These are phyloP conservation scores for Zelostemma sp. DNA, from an alignment of 1,140 invertebrate genomes.

Conservation along the genomic window DNA sequence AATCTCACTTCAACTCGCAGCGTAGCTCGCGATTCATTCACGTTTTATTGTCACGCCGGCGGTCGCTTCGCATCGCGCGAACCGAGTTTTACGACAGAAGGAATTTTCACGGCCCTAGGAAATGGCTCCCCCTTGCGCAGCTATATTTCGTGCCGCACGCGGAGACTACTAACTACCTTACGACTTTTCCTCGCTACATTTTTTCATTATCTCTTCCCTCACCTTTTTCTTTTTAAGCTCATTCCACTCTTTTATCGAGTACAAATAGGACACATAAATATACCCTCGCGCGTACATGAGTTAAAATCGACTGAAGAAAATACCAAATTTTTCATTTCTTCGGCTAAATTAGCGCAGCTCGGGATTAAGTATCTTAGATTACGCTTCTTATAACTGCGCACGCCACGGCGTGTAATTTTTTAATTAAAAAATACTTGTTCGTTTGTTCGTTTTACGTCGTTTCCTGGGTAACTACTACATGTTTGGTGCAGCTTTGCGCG, in stretches of 20 bases:
- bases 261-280: constrained; percentile 28
- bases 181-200: constrained; percentile 29
- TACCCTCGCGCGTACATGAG: constrained; percentile 17
- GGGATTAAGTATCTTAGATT: constrained; percentile 12
- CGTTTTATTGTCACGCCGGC: constrained; percentile 50
- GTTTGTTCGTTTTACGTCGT: background rate
- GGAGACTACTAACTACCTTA: constrained; percentile 40
- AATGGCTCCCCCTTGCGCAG: constrained; percentile 15
- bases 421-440: background rate
- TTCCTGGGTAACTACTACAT: background rate
- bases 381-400: background rate
- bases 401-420: background rate
- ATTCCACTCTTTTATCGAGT: constrained; percentile 26
- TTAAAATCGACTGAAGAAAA: constrained; percentile 16
- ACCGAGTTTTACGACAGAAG: constrained; percentile 32
- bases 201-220: constrained; percentile 35
- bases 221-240: constrained; percentile 21
- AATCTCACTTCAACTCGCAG: constrained; percentile 29
- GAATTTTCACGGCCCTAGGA: constrained; percentile 36
- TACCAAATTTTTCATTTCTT: constrained; percentile 12
- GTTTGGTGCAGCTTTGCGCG: background rate
- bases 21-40: constrained; percentile 41
- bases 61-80: constrained; percentile 41
- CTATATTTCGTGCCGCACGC: constrained; percentile 29
- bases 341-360: constrained; percentile 14